Conservation (phyloP, 37 sponge, comb jelly and placozoan species). For the Cladorhizidae sp. region DNA sequence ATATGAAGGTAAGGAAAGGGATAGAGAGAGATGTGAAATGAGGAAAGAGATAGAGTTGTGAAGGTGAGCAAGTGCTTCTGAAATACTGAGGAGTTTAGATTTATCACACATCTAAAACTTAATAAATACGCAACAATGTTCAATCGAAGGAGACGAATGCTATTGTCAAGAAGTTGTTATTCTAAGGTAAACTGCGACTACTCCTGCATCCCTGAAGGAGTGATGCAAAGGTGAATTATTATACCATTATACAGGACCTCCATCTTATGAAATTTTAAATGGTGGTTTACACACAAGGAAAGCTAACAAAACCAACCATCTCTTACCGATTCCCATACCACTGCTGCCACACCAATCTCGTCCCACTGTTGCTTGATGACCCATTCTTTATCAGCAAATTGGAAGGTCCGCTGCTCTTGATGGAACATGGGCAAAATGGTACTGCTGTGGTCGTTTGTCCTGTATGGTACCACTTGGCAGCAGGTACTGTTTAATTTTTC, state of each 20-base stretch:
- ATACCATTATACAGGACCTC: no score
- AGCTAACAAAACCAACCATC: not conserved
- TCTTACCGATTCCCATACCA: constrained; percentile 79
- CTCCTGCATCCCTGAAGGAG: no score
- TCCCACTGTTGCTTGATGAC: constrained; percentile 54
- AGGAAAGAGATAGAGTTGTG: not conserved
- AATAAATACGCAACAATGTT: no score
- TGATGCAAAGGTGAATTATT: no score
- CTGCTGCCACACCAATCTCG: constrained; percentile 60
- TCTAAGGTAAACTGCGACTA: no score
- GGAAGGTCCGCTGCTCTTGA: constrained; percentile 18
- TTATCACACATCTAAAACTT: no score
- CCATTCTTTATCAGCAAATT: constrained; percentile 36
- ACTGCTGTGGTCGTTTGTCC: not conserved
- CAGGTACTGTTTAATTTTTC: not conserved
- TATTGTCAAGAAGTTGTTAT: no score
- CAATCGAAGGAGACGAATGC: no score
- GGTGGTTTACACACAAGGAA: not conserved
- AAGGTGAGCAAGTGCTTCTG: no score
- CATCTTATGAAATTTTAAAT: no score
- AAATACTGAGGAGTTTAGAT: no score
- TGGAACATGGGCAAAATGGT: constrained; percentile 20
- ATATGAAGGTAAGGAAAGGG: not conserved
- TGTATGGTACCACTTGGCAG: constrained; percentile 23
- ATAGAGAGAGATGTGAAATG: not conserved